A percentile compares a stretch with the other conserved stretches of the same genome.
These are phyloP conservation scores for Eubucco bourcierii DNA, from an alignment of 2,113 vertebrate genomes.

Conservation along the genomic window DNA sequence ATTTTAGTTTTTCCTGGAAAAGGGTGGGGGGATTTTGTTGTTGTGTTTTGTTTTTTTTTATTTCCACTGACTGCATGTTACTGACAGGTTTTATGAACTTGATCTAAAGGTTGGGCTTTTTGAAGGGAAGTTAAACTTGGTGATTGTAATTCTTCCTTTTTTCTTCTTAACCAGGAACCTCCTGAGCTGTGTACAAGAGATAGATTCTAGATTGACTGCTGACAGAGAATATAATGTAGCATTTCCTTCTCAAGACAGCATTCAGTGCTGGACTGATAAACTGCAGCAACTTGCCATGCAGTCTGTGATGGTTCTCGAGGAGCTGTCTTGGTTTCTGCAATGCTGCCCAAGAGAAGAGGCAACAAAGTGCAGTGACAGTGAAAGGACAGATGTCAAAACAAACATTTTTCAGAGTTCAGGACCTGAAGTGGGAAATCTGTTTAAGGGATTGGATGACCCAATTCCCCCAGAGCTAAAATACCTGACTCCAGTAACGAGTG, in stretches of 20 bases:
- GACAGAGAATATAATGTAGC: slow-evolving; percentile 63
- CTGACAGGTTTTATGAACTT: neutral
- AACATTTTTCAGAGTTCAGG: neutral
- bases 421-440: neutral
- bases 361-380: neutral
- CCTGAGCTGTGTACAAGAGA: slow-evolving; percentile 76
- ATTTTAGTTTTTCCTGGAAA: neutral
- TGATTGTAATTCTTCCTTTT: neutral
- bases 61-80: neutral
- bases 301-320: slow-evolving; percentile 81
- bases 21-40: neutral
- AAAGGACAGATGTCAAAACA: neutral
- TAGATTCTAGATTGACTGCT: slow-evolving; percentile 66
- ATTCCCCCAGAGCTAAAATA: slow-evolving; percentile 72
- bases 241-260: slow-evolving; percentile 85
- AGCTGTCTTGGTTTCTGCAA: slow-evolving; percentile 86
- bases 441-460: neutral
- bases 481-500: slow-evolving; percentile 80
- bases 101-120: neutral
- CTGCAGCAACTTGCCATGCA: slow-evolving; percentile 82
- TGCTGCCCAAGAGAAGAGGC: slow-evolving; percentile 83
- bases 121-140: neutral
- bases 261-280: slow-evolving; percentile 79
- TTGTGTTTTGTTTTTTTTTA: too few species aligned
- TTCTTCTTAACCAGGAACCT: slow-evolving; percentile 77